These are phyloP conservation scores for Eupsilia transversa DNA, from an alignment of 2,888 invertebrate genomes.

Conservation along the genomic window DNA sequence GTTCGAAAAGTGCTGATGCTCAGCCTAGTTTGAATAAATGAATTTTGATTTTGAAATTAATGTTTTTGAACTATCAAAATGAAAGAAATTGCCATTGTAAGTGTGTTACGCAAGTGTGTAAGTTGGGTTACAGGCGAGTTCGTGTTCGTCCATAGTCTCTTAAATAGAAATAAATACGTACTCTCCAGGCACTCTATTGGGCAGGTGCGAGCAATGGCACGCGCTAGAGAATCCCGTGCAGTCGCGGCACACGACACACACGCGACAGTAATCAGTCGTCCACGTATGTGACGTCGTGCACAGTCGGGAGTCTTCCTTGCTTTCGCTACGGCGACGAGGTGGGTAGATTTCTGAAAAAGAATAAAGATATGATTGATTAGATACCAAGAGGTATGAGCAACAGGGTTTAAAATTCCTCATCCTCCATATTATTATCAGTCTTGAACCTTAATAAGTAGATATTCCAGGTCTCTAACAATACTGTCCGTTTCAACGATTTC, in stretches of 20 bases:
- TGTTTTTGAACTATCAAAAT: not conserved
- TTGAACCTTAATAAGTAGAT: too few relatives aligned
- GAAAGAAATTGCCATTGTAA: not conserved
- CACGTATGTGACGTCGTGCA: slow-evolving; percentile 94
- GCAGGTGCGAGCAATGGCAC: slow-evolving; percentile 90
- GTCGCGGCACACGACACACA: slow-evolving; percentile 97
- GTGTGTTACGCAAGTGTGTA: not conserved
- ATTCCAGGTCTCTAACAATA: too few relatives aligned
- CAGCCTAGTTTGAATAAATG: too few relatives aligned
- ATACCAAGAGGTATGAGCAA: too few relatives aligned
- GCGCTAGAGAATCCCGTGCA: slow-evolving; percentile 97
- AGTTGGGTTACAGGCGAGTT: not conserved
- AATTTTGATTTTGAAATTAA: too few relatives aligned
- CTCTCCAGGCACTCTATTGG: slow-evolving; percentile 96
- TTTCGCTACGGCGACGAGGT: slow-evolving; percentile 69
- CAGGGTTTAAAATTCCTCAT: too few relatives aligned
- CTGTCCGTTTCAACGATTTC: too few relatives aligned
- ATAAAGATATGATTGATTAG: not conserved
- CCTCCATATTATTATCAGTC: too few relatives aligned
- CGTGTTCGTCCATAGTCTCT: not conserved
- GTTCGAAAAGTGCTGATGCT: too few relatives aligned
- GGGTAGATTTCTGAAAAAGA: slow-evolving; percentile 66
- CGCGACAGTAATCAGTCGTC: slow-evolving; percentile 95
- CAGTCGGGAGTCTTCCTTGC: slow-evolving; percentile 79
- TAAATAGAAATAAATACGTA: slow-evolving; percentile 86